Conservation (phyloP, 1,140 invertebrate genomes). For the Sycobia sp. region DNA sequence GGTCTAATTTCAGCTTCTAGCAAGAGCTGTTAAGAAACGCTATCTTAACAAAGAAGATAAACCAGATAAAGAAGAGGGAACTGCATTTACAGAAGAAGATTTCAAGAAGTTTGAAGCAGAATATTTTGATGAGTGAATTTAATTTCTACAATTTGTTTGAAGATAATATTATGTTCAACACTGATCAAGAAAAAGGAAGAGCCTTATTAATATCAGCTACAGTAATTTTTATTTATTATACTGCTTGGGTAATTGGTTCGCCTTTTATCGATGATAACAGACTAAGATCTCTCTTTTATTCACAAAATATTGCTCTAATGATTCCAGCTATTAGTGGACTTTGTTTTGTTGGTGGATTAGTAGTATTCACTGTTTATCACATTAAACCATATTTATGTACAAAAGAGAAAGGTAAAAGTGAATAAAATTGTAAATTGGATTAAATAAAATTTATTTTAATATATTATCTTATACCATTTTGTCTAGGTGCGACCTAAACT, state of each 20-base stretch:
- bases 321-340: conserved; percentile 68
- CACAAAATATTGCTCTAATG: conserved; percentile 66
- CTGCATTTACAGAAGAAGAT: conserved; percentile 64
- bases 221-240: conserved; percentile 66
- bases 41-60: conserved; percentile 41
- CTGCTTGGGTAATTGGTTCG: conserved; percentile 71
- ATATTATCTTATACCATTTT: too few relatives aligned
- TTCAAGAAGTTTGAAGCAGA: conserved; percentile 61
- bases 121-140: conserved; percentile 49
- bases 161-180: conserved; percentile 44
- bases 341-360: conserved; percentile 69
- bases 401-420: conserved; percentile 33
- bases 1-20: conserved; percentile 44
- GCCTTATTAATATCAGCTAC: conserved; percentile 63
- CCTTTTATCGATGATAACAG: conserved; percentile 71
- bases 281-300: conserved; percentile 66
- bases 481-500: too few relatives aligned
- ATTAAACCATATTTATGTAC: conserved; percentile 47
- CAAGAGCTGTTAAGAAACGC: conserved; percentile 39
- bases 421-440: too few relatives aligned
- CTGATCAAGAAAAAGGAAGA: conserved; percentile 62
- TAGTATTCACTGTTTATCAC: conserved; percentile 70
- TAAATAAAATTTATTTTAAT: too few relatives aligned
- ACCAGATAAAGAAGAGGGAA: conserved; percentile 38
- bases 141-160: neutral